These are phyloP conservation scores for Phrynosoma platyrhinos DNA, from an alignment of 2,113 vertebrate genomes.

Conservation along the genomic window DNA sequence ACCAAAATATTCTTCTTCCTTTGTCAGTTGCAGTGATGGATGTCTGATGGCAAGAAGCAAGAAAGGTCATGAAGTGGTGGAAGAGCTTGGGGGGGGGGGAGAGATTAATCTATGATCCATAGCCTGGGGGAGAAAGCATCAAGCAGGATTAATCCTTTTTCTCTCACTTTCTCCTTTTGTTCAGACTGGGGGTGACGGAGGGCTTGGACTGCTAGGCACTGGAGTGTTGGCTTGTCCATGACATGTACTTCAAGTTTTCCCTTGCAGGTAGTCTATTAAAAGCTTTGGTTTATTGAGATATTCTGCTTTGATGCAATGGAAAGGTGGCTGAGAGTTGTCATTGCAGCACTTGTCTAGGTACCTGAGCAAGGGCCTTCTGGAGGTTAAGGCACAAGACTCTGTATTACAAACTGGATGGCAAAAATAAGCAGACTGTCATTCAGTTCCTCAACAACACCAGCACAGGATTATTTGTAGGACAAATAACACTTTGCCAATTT, in stretches of 20 bases:
- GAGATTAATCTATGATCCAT: neutral
- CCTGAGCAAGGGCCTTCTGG: constrained; percentile 18
- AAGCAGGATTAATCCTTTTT: neutral
- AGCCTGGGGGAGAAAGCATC: neutral
- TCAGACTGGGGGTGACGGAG: neutral
- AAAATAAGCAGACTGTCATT: neutral
- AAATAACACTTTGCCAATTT: neutral
- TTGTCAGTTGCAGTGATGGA: neutral
- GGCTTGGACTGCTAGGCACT: no score
- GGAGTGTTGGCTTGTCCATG: neutral
- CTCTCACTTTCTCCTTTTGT: neutral
- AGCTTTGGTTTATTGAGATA: neutral
- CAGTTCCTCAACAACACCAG: neutral
- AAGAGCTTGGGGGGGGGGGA: neutral
- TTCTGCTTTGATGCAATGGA: neutral
- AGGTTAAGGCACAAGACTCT: constrained; percentile 3
- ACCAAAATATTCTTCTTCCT: neutral
- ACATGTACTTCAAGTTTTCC: neutral
- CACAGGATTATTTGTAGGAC: neutral
- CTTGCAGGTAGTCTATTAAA: neutral
- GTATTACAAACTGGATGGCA: neutral
- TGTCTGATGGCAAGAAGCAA: neutral
- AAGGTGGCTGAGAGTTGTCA: neutral
- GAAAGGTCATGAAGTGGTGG: neutral
- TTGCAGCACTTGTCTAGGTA: neutral